These are phyloP conservation scores for Lepetodrilus schrolli DNA, from an alignment of 2,888 invertebrate species.

Conservation along the genomic window DNA sequence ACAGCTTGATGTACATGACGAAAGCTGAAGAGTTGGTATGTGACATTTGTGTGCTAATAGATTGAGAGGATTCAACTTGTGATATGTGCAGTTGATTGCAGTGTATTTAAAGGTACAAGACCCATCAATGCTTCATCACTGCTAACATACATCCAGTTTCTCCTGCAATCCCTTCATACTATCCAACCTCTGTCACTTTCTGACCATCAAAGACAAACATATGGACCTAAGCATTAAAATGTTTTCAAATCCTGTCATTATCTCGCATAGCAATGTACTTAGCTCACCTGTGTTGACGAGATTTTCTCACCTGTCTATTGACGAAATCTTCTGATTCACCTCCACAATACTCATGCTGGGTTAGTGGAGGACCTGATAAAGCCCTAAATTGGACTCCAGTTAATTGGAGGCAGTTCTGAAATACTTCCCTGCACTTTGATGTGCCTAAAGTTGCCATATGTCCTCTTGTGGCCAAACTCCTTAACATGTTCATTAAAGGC, in stretches of 20 bases:
- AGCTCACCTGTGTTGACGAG: conserved; percentile 22
- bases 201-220: too few relatives aligned
- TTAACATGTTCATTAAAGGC: neutral
- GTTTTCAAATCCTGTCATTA: neutral
- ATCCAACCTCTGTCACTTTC: too few relatives aligned
- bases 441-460: conserved; percentile 3
- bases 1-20: too few relatives aligned
- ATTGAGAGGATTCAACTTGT: too few relatives aligned
- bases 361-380: neutral
- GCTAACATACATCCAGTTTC: too few relatives aligned
- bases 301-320: conserved; percentile 24
- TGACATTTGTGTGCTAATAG: too few relatives aligned
- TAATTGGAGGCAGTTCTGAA: neutral
- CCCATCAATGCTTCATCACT: too few relatives aligned
- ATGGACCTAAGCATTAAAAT: too few relatives aligned
- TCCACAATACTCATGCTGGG: neutral
- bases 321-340: neutral
- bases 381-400: neutral
- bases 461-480: neutral
- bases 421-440: conserved; percentile 3
- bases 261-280: neutral
- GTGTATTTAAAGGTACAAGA: too few relatives aligned
- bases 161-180: too few relatives aligned
- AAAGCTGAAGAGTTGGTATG: too few relatives aligned
- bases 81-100: too few relatives aligned